These are phyloP conservation scores for Sclerurus mexicanus DNA, from an alignment of 2,113 vertebrate species.

Conservation along the genomic window DNA sequence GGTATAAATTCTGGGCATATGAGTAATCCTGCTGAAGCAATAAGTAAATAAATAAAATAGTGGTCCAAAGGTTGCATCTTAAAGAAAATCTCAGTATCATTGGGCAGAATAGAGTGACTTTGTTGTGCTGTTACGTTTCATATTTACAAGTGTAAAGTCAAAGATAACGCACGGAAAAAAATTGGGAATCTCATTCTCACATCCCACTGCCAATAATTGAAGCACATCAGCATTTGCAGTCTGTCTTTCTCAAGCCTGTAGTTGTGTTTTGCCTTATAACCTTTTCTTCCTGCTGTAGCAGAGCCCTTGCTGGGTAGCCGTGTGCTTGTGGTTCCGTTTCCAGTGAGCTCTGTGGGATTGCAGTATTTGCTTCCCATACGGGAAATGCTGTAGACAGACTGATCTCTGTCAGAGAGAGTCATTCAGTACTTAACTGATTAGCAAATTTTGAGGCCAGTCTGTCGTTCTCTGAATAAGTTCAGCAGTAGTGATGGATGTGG, in stretches of 20 bases:
- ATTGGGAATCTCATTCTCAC: not conserved
- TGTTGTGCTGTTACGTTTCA: not conserved
- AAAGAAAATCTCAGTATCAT: not conserved
- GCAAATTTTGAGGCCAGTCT: not conserved
- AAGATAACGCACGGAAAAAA: not conserved
- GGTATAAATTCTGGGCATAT: not conserved
- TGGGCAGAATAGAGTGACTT: not conserved
- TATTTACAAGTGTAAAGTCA: not conserved
- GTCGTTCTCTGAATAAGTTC: not conserved
- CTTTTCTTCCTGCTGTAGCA: not conserved
- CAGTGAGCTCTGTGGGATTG: not conserved
- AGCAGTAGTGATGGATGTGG: not conserved
- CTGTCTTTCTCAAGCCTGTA: not conserved
- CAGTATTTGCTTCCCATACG: not conserved
- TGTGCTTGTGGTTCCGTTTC: not conserved
- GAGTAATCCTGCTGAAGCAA: not conserved
- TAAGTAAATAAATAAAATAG: not conserved
- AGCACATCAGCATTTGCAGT: not conserved
- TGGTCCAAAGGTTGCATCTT: not conserved
- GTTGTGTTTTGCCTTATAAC: not conserved
- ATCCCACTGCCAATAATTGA: not conserved
- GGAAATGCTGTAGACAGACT: not conserved
- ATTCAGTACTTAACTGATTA: not conserved
- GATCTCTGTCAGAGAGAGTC: not conserved
- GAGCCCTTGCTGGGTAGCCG: rapidly evolving